Conservation (phyloP, 2,797 vertebrate species). For the Thamnophis elegans region DNA sequence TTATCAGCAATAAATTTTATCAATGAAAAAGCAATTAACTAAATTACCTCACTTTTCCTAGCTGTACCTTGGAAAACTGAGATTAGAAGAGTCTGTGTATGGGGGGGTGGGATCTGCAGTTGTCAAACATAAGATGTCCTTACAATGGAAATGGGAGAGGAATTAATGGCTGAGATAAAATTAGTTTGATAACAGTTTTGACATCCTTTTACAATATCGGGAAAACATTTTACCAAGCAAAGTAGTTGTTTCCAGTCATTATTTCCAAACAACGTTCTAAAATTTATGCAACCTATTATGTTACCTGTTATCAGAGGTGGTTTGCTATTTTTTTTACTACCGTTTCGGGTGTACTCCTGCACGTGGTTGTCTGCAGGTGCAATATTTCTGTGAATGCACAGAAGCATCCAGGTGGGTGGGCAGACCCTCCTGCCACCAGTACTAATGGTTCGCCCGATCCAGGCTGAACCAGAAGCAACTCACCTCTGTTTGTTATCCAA, state of each 20-base stretch:
- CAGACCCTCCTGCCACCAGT: no score
- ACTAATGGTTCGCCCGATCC: no score
- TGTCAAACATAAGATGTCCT: background rate
- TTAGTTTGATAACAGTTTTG: background rate
- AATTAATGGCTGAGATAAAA: background rate
- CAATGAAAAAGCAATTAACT: conserved; percentile 31
- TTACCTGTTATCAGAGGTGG: background rate
- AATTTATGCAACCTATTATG: background rate
- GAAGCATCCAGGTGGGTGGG: no score
- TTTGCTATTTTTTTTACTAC: no score
- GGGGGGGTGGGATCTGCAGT: background rate
- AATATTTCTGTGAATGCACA: no score
- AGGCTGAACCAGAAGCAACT: no score
- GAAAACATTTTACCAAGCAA: background rate
- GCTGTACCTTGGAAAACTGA: conserved; percentile 7
- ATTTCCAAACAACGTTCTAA: background rate
- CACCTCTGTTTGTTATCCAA: background rate
- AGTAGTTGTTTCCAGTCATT: background rate
- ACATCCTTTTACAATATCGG: background rate
- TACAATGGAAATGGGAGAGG: background rate
- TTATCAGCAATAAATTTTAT: conserved; percentile 27
- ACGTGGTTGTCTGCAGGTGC: no score
- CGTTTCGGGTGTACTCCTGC: no score
- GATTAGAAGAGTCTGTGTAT: background rate
- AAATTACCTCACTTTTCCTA: conserved; percentile 6